Base-by-base conservation (phyloP, 2,113 vertebrate genomes). In the Sterna hirundo region DNA sequence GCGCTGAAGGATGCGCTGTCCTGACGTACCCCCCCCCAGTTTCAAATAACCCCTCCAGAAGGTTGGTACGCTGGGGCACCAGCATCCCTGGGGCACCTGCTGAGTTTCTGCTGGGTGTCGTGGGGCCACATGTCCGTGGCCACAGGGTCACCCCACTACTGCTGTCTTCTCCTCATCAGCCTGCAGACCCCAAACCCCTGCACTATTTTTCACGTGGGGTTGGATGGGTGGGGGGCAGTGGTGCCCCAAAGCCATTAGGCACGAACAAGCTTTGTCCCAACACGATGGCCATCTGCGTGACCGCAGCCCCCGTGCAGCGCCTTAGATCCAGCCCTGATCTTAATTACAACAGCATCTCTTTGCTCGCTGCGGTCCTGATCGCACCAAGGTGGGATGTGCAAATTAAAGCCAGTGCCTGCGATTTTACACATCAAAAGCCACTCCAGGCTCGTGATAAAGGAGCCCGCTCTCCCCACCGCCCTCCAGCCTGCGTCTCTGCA, bases 281-380 rank as follows among this genome's bases (percentile, higher is more conserved):
- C 0, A 1, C 1, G 3, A 16, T 1, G 38, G 58, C 23, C 16
- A 10, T 32, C 83, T 4, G 13, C 4, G 1, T 0, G 27, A 30
- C 44, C 4, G 1, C 54, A 13, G 9, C 29, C 4, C 4, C 11
- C 0, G 0, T 0, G 1, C 5, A 2, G 52, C 1, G 0, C 64
- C 71, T 27, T 6, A 0, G 38, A 42, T 64, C 75, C 64, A 61
- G 19, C 15, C 42, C 64, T 27, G 58, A 69, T 42, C 47, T 62
- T 60, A 79, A 51, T 55, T 64, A 89, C 60, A 69, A 18, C 17
- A 25, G n/a, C 1, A 0, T 34, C 72, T 62, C 54, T 21, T 47
- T 7, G 1, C 52, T 77, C 15, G 2, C 84, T 55, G n/a, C 2
- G 1, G 26, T 60, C 81, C 84, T 9, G 10, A 29, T 55, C 5